A percentile compares a stretch with the other conserved stretches of the same genome.
Conservation (phyloP, 2,797 vertebrate species). For the Tinamus major region DNA sequence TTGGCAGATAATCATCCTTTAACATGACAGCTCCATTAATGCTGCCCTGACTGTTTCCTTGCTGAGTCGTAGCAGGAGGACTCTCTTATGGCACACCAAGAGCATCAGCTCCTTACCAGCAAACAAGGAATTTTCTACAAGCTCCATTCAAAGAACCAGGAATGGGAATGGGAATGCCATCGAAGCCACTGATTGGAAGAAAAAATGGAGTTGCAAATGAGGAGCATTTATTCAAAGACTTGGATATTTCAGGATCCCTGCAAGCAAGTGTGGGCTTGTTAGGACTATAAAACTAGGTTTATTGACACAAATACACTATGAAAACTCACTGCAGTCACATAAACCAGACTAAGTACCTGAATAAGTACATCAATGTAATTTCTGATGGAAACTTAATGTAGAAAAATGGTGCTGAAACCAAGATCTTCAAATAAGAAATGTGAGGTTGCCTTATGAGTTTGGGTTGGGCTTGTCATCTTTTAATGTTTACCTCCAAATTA, state of each 20-base stretch:
- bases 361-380: background rate
- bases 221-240: background rate
- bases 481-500: background rate
- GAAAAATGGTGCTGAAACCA: background rate
- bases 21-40: constrained; percentile 62
- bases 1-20: constrained; percentile 63
- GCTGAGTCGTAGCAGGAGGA: constrained; percentile 26
- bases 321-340: background rate
- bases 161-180: background rate
- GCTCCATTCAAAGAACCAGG: background rate
- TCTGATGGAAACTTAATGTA: background rate
- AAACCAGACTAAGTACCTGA: background rate
- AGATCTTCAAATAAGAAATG: background rate
- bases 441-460: background rate
- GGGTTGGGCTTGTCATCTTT: fast-evolving
- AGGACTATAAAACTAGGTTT: background rate
- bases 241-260: background rate
- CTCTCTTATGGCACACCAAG: background rate
- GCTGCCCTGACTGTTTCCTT: constrained; percentile 25
- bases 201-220: background rate
- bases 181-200: background rate
- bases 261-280: background rate
- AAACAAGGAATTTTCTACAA: background rate
- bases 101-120: background rate
- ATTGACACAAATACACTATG: background rate